Evolutionary conservation across 2,888 invertebrate species (phyloP).

Genomic region (Onchidella celtica): DNA sequence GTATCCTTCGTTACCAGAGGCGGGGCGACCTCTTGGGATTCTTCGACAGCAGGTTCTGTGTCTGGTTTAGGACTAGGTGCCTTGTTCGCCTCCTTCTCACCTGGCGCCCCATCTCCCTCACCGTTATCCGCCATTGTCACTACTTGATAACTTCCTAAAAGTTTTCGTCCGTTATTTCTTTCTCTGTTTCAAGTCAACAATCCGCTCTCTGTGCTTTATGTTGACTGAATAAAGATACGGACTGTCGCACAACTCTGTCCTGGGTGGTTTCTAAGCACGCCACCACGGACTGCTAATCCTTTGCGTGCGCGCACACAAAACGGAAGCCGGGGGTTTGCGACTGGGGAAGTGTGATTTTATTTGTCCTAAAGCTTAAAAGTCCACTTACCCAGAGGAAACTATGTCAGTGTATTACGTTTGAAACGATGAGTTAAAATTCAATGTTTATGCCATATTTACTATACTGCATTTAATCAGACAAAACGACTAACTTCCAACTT

Average conservation of each 20-base stretch:
- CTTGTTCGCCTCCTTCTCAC: constrained; percentile 76
- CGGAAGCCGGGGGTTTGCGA: neutral
- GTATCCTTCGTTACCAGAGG: constrained; percentile 67
- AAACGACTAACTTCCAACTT: no score
- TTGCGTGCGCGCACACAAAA: neutral
- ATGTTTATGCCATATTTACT: no score
- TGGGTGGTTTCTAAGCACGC: constrained; percentile 22
- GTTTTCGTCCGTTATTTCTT: neutral
- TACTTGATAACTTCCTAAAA: neutral
- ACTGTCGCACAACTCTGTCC: no score
- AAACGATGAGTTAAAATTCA: no score
- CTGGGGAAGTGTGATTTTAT: neutral
- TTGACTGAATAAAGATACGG: neutral
- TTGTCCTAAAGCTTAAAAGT: no score
- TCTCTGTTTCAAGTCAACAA: neutral
- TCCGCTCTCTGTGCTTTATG: neutral
- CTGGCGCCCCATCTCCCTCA: constrained; percentile 64
- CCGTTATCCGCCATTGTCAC: constrained; percentile 63
- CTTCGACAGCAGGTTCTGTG: constrained; percentile 37
- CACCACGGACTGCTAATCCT: constrained; percentile 2
- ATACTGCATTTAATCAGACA: no score
- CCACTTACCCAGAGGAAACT: no score
- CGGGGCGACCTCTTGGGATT: constrained; percentile 74
- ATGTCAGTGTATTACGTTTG: no score
- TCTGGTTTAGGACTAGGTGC: constrained; percentile 77